These are phyloP conservation scores for Fistularia tabacaria DNA, from an alignment of 2,797 vertebrate genomes.

Conservation along the genomic window DNA sequence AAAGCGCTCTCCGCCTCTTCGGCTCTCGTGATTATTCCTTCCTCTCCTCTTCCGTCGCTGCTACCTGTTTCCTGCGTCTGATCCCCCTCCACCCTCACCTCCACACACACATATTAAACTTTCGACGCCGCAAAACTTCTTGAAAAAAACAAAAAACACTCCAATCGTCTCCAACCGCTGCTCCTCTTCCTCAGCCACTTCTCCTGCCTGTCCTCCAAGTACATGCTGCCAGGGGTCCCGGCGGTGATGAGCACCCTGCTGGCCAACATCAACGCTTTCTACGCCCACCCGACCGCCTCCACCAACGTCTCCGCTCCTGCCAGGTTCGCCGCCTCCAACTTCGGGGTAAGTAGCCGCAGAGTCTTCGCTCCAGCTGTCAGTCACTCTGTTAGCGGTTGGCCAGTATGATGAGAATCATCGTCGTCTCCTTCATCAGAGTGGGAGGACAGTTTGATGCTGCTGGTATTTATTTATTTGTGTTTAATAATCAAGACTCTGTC, in stretches of 20 bases:
- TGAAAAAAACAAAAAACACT: background rate
- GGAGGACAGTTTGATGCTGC: too few species aligned
- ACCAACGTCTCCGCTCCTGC: constrained; percentile 92
- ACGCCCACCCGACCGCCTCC: constrained; percentile 91
- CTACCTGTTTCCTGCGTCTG: background rate
- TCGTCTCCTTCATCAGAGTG: too few species aligned
- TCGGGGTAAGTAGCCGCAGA: constrained; percentile 80
- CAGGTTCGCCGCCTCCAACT: constrained; percentile 95
- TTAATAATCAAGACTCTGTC: too few species aligned
- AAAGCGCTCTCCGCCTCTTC: too few species aligned
- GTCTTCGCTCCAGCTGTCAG: too few species aligned
- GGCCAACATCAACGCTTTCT: constrained; percentile 98
- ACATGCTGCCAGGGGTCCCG: constrained; percentile 92
- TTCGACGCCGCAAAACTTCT: too few species aligned
- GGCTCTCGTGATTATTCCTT: background rate
- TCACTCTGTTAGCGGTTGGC: too few species aligned
- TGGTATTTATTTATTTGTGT: too few species aligned
- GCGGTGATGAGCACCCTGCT: constrained; percentile 95
- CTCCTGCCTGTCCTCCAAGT: constrained; percentile 95
- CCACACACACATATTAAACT: background rate
- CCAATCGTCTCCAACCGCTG: background rate
- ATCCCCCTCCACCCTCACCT: background rate
- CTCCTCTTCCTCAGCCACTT: constrained; percentile 80
- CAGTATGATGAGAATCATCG: too few species aligned
- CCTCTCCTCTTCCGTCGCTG: background rate